phyloP scores from a whole-genome alignment of 1,140 invertebrate genomes.

The Capitella teleta region DNA sequence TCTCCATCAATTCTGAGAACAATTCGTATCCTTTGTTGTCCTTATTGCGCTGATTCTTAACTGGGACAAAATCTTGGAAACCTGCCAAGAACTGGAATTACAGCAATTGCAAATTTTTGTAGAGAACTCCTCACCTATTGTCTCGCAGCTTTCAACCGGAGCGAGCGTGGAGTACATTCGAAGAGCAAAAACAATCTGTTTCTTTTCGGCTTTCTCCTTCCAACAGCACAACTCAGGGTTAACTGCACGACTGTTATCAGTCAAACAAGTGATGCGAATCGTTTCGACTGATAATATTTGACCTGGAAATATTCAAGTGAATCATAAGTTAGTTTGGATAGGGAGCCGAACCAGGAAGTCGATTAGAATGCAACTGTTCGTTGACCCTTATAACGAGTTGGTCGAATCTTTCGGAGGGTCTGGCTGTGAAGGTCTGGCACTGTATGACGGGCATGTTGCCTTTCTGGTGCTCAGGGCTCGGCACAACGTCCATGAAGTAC shows the following conservation, averaged over 20 bases:
- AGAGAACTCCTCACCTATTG: conserved; percentile 3
- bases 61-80: conserved; percentile 13
- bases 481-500: neutral
- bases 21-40: conserved; percentile 13
- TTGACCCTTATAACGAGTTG: conserved; percentile 8
- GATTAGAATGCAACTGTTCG: neutral
- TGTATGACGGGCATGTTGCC: neutral
- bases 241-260: neutral
- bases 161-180: conserved; percentile 6
- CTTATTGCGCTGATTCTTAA: conserved; percentile 10
- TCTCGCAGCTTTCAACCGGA: conserved; percentile 3
- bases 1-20: conserved; percentile 11
- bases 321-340: neutral
- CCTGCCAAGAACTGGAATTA: neutral
- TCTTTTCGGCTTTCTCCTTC: conserved; percentile 5
- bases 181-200: neutral
- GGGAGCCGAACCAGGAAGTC: conserved; percentile 2
- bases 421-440: conserved; percentile 5
- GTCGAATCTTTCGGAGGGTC: conserved; percentile 2
- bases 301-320: conserved; percentile 1
- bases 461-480: neutral
- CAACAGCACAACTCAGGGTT: conserved; percentile 1
- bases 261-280: conserved; percentile 1
- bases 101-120: neutral
- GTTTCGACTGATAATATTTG: conserved; percentile 7